Conservation (phyloP, 2,113 vertebrate species). For the Neopipo cinnamomea region DNA sequence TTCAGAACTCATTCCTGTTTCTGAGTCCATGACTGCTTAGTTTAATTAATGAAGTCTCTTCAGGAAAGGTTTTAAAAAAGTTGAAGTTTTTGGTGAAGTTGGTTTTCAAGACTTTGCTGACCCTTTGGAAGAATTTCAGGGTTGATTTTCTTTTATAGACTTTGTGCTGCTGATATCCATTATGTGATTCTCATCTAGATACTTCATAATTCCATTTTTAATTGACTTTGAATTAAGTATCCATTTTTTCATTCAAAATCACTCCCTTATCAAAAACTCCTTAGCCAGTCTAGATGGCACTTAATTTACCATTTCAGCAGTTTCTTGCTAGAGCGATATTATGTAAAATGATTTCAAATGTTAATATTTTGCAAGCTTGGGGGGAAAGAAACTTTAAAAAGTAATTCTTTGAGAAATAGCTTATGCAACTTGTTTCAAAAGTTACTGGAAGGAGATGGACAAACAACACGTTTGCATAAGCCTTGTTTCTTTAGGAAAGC, state of each 20-base stretch:
- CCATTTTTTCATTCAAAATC: slow-evolving; percentile 48
- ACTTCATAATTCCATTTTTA: slow-evolving; percentile 59
- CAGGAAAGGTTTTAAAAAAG: slow-evolving; percentile 7
- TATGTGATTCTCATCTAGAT: slow-evolving; percentile 49
- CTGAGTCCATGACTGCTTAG: neutral
- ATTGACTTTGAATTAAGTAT: slow-evolving; percentile 59
- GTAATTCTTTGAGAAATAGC: neutral
- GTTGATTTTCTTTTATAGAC: slow-evolving; percentile 46
- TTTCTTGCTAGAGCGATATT: neutral
- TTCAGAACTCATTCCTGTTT: neutral
- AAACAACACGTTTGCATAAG: neutral
- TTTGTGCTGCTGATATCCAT: slow-evolving; percentile 39
- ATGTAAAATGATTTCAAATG: neutral
- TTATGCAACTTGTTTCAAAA: neutral
- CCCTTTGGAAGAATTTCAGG: slow-evolving; percentile 46
- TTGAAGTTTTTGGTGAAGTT: neutral
- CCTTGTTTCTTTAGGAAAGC: neutral
- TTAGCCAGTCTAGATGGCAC: slow-evolving; percentile 34
- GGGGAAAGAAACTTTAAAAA: slow-evolving; percentile 6
- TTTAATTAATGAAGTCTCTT: slow-evolving; percentile 10
- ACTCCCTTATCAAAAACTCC: slow-evolving; percentile 47
- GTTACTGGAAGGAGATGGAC: neutral
- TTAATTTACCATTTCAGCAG: slow-evolving; percentile 61
- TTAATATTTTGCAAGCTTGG: slow-evolving; percentile 35
- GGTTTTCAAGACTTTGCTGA: slow-evolving; percentile 28